A percentile compares a stretch with the other conserved stretches of the same genome.
phyloP scores from a whole-genome alignment of 2,113 vertebrate species.

The Rhipidura dahli region DNA sequence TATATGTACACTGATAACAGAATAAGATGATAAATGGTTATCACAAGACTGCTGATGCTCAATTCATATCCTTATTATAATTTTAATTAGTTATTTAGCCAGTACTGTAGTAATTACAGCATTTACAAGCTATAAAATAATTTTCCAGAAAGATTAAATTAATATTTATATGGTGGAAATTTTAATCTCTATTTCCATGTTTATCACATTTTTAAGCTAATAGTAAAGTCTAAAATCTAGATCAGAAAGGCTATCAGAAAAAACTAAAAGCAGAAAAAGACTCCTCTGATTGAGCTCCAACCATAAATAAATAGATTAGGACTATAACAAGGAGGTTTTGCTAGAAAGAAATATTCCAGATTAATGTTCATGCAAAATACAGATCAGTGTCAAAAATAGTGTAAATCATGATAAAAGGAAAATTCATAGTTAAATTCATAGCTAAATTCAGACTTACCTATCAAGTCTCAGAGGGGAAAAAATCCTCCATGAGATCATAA shows the following conservation, averaged over 20 bases:
- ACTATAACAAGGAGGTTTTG: neutral
- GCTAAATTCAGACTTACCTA: neutral
- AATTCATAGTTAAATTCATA: neutral
- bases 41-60: neutral
- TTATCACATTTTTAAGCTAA: neutral
- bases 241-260: neutral
- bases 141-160: neutral
- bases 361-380: neutral
- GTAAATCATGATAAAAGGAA: neutral
- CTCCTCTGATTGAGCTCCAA: neutral
- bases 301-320: neutral
- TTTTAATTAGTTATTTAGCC: neutral
- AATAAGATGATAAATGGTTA: neutral
- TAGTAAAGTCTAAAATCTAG: neutral
- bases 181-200: neutral
- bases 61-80: neutral
- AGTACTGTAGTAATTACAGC: neutral
- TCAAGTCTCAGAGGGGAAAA: neutral
- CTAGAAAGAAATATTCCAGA: neutral
- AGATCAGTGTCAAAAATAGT: neutral
- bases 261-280: neutral
- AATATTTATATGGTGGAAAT: neutral
- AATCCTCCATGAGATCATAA: neutral
- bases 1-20: neutral
- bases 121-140: neutral